Evolutionary conservation across 2,113 vertebrate genomes (phyloP).

Genomic region (Piliocolobus tephrosceles): DNA sequence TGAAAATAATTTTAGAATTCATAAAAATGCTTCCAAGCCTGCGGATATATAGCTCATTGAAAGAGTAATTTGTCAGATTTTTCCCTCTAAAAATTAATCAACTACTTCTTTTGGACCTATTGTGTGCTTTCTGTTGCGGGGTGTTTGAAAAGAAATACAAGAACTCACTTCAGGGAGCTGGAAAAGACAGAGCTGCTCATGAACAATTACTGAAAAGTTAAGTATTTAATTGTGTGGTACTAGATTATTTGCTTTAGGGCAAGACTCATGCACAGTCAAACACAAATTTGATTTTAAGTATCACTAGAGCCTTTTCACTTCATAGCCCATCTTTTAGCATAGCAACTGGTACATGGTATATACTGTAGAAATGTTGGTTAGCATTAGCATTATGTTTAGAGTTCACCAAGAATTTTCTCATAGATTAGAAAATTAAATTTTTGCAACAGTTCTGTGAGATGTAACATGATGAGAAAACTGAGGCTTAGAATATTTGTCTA

Average conservation of each 20-base stretch:
- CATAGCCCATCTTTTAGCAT: background rate
- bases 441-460: background rate
- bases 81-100: background rate
- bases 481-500: background rate
- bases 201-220: background rate
- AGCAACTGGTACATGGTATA: background rate
- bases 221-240: background rate
- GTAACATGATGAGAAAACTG: background rate
- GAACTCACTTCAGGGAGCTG: background rate
- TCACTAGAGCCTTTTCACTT: background rate
- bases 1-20: background rate
- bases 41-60: background rate
- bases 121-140: background rate
- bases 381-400: background rate
- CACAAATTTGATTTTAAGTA: background rate
- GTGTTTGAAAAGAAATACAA: conserved; percentile 15
- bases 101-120: background rate
- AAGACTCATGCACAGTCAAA: background rate
- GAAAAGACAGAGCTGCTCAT: background rate
- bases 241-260: background rate
- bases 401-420: background rate
- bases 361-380: background rate
- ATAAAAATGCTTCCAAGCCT: background rate
- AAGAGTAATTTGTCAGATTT: background rate
- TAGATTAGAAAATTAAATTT: background rate